Evolutionary conservation across 2,888 invertebrate genomes (phyloP), one percentile per base, ranked within the genome.

Genomic region (Sipha maydis): DNA sequence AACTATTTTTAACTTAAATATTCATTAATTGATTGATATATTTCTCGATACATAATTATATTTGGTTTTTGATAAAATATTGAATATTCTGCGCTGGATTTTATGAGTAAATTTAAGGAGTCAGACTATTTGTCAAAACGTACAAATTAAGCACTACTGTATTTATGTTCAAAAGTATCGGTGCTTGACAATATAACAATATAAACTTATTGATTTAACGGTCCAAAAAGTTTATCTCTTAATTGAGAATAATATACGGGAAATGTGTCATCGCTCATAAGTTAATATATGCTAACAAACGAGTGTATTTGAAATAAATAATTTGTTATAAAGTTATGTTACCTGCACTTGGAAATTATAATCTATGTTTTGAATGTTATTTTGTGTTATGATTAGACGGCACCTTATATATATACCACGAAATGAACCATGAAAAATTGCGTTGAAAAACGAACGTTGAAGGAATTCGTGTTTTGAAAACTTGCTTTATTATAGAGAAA

Each of bases 291-390:
- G 21, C 25, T 80, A 0, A 67, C 25, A 73, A 28, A 71, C 31
- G 54, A 3, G 61, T 34, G 31, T 73, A 31, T 83, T 83, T 48
- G 25, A 56, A 34, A 83, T 71, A 38, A 73, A 83, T 83, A 34
- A 31, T 56, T 11, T 38, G 34, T 11, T 3, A 67, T n/a, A 34
- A 75, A 73, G 83, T 83, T 75, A 54, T 14, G n/a, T 19, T 61
- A 38, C n/a, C n/a, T 67, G 14, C 67, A 76, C 76, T 61, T 84
- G n/a, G n/a, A 61, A 75, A 83, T 73, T 54, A 83, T 75, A 56
- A 84, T 84, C 38, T 67, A 84, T 56, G 61, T 67, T 75, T 76
- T 31, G 14, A 75, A 76, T 61, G 11, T 61, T 14, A 61, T 61
- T 61, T 38, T 38, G 41, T n/a, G 34, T 14, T n/a, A 38, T 19